Conservation (phyloP, 2,888 invertebrate species). For the Melieria picta region DNA sequence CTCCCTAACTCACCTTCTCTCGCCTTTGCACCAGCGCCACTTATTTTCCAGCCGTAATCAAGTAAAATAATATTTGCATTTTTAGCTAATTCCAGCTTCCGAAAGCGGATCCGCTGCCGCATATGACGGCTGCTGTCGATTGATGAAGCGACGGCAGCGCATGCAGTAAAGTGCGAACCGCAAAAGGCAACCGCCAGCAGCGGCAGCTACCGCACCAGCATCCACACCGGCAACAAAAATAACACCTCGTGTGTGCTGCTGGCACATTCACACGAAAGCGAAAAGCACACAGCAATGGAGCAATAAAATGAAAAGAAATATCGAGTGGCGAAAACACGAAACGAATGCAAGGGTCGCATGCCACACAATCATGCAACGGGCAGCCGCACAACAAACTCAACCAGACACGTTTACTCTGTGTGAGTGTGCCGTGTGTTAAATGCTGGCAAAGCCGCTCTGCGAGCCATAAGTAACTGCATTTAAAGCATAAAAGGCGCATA, state of each 20-base stretch:
- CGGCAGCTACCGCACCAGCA: not conserved
- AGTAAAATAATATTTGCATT: too few relatives aligned
- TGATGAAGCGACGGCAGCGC: too few relatives aligned
- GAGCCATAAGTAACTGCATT: slow-evolving; percentile 25
- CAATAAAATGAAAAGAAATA: not conserved
- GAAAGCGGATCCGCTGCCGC: too few relatives aligned
- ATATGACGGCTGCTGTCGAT: too few relatives aligned
- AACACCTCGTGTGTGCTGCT: too few relatives aligned
- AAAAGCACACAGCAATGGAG: not conserved
- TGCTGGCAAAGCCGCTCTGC: not conserved
- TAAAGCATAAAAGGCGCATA: slow-evolving; percentile 31
- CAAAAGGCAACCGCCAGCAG: too few relatives aligned
- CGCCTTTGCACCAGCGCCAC: too few relatives aligned
- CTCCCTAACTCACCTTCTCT: too few relatives aligned
- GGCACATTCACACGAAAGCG: not conserved
- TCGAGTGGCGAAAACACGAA: not conserved
- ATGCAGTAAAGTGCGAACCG: too few relatives aligned
- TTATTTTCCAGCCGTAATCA: too few relatives aligned
- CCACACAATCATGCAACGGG: slow-evolving; percentile 26
- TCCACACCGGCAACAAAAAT: not conserved
- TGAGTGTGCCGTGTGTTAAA: slow-evolving; percentile 39
- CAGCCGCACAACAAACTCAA: slow-evolving; percentile 1
- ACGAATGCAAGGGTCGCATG: not conserved
- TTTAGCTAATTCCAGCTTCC: too few relatives aligned
- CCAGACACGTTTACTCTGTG: slow-evolving; percentile 15